Percentiles rank a stretch among this genome's conserved stretches.
Evolutionary conservation across 2,113 vertebrate genomes (phyloP).

Genomic region (Salvelinus namaycush): DNA sequence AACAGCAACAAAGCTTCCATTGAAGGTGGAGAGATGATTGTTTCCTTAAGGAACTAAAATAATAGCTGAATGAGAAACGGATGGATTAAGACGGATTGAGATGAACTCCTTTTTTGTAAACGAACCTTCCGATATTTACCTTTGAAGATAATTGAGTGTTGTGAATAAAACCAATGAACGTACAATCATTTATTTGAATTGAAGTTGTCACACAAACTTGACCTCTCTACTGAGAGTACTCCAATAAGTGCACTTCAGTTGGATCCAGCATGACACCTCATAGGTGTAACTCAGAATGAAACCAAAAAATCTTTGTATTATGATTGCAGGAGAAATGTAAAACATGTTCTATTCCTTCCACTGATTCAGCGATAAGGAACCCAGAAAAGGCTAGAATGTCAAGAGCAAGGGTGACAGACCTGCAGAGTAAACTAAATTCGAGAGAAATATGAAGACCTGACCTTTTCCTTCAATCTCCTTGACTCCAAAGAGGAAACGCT

Average conservation of each 20-base stretch:
- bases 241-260: background rate
- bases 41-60: constrained; percentile 14
- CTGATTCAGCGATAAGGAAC: constrained; percentile 16
- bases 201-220: too few relatives aligned
- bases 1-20: constrained; percentile 30
- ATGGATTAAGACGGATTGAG: background rate
- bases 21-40: constrained; percentile 6
- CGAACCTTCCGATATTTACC: background rate
- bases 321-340: constrained; percentile 20
- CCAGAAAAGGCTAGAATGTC: background rate
- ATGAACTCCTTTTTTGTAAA: background rate
- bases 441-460: constrained; percentile 8
- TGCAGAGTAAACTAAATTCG: constrained; percentile 1
- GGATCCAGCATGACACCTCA: background rate
- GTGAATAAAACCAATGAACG: background rate
- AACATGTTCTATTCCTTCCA: constrained; percentile 42
- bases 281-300: background rate
- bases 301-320: constrained; percentile 11
- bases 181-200: background rate
- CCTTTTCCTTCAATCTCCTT: background rate
- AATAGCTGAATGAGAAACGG: background rate
- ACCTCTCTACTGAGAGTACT: too few relatives aligned
- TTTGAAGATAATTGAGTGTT: background rate
- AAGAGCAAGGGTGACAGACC: constrained; percentile 18
- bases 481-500: constrained; percentile 10